Percentiles rank a stretch among this genome's conserved stretches.
phyloP scores from a whole-genome alignment of 1,140 invertebrate species.

The Antheraea mylitta region DNA sequence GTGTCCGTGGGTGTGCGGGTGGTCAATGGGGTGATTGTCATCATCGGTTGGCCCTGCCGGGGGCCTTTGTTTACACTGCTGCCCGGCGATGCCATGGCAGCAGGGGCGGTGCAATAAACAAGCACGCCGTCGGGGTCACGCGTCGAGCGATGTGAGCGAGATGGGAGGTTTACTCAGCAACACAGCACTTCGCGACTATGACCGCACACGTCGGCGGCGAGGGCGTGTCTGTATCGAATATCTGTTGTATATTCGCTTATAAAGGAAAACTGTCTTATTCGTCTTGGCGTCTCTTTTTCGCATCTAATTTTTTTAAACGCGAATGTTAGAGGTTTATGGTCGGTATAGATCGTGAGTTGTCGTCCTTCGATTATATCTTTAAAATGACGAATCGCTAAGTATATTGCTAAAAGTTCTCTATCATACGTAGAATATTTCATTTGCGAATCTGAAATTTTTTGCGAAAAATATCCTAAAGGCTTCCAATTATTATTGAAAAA shows the following conservation, averaged over 20 bases:
- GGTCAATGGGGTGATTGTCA: too few relatives aligned
- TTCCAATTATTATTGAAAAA: conserved; percentile 7
- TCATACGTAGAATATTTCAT: conserved; percentile 8
- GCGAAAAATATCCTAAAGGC: conserved; percentile 15
- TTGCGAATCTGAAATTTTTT: conserved; percentile 1
- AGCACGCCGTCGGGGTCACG: too few relatives aligned
- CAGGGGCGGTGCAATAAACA: too few relatives aligned
- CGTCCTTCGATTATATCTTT: conserved; percentile 11
- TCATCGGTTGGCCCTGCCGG: too few relatives aligned
- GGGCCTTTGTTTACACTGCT: too few relatives aligned
- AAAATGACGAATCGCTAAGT: conserved; percentile 10
- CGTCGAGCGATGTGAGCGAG: too few relatives aligned
- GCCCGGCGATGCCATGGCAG: too few relatives aligned
- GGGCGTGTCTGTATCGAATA: too few relatives aligned
- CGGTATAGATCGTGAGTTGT: conserved; percentile 8
- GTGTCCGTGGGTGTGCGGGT: too few relatives aligned
- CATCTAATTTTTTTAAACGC: background rate
- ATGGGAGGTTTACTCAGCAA: too few relatives aligned
- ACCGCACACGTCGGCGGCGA: too few relatives aligned
- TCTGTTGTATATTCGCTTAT: conserved; percentile 8
- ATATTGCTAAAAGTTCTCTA: conserved; percentile 13
- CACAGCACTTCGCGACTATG: too few relatives aligned
- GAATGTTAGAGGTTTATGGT: conserved; percentile 14
- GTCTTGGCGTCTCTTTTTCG: conserved; percentile 11
- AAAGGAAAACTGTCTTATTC: conserved; percentile 4